Evolutionary conservation across 2,797 vertebrate genomes (phyloP).

Genomic region (Coranthus polyacanthus): DNA sequence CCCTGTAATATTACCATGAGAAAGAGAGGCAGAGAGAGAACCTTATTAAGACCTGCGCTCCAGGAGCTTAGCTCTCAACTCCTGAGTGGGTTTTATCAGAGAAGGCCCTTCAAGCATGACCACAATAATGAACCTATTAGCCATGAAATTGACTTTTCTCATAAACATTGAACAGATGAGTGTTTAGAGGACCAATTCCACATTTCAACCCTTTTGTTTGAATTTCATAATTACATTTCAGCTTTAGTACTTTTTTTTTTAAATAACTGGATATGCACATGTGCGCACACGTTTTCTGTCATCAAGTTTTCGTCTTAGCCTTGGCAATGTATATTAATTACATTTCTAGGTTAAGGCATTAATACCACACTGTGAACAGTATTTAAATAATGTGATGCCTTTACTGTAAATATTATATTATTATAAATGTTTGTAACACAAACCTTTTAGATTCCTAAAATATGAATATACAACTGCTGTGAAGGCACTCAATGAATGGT

Average conservation of each 20-base stretch:
- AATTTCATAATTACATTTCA: slow-evolving; percentile 72
- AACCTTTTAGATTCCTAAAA: slow-evolving; percentile 37
- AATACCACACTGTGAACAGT: background rate
- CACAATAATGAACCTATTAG: slow-evolving; percentile 86
- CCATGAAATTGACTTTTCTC: slow-evolving; percentile 88
- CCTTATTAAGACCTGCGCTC: slow-evolving; percentile 70
- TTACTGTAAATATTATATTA: slow-evolving; percentile 14
- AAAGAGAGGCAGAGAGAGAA: slow-evolving; percentile 53
- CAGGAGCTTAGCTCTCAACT: slow-evolving; percentile 70
- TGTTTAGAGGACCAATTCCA: slow-evolving; percentile 60
- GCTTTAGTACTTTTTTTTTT: slow-evolving; percentile 39
- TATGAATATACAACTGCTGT: slow-evolving; percentile 50
- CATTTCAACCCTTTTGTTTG: slow-evolving; percentile 75
- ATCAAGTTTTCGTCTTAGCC: slow-evolving; percentile 48
- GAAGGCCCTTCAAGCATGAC: slow-evolving; percentile 75
- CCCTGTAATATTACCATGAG: slow-evolving; percentile 40
- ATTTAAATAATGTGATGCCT: slow-evolving; percentile 14
- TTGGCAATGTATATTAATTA: slow-evolving; percentile 31
- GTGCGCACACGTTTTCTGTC: slow-evolving; percentile 10
- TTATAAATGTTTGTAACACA: slow-evolving; percentile 14
- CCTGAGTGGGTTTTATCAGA: slow-evolving; percentile 80
- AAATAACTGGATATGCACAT: slow-evolving; percentile 44
- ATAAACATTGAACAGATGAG: slow-evolving; percentile 72
- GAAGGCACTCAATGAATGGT: slow-evolving; percentile 36
- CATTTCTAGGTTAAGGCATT: slow-evolving; percentile 13